Percentiles rank a stretch among this genome's conserved stretches.
These are phyloP conservation scores for Protobothrops flavoviridis DNA, from an alignment of 2,113 vertebrate genomes.

Conservation along the genomic window DNA sequence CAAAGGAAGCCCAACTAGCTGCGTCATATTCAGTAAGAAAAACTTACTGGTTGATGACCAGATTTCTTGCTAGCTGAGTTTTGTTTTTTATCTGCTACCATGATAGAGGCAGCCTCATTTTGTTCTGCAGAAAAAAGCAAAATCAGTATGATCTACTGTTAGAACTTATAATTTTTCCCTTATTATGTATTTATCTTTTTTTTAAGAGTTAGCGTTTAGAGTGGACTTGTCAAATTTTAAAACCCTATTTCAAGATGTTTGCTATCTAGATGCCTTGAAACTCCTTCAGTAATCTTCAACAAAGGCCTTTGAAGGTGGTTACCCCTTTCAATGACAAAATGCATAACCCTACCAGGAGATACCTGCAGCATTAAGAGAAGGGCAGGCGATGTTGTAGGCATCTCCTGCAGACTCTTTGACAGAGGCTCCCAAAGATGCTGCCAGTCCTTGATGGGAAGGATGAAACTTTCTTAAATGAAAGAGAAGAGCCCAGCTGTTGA, in stretches of 20 bases:
- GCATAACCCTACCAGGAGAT: slow-evolving; percentile 12
- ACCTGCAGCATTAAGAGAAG: slow-evolving; percentile 27
- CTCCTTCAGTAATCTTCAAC: neutral
- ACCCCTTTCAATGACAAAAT: neutral
- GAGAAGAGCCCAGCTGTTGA: neutral
- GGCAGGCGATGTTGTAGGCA: slow-evolving; percentile 18
- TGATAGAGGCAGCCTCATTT: neutral
- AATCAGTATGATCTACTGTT: neutral
- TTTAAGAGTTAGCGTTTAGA: neutral
- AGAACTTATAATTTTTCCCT: slow-evolving; percentile 6
- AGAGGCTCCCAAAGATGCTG: neutral
- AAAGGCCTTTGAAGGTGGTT: slow-evolving; percentile 23
- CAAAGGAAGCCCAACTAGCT: neutral
- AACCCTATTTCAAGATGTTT: slow-evolving; percentile 4
- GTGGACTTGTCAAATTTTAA: slow-evolving; percentile 29
- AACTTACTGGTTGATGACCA: neutral
- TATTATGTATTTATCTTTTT: neutral
- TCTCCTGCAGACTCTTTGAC: slow-evolving; percentile 30
- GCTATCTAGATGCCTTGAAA: neutral
- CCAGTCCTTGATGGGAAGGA: neutral
- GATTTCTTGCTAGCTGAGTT: neutral
- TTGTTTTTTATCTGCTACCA: neutral
- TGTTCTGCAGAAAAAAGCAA: neutral
- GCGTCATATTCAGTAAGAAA: neutral
- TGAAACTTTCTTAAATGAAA: slow-evolving; percentile 16